Evolutionary conservation across 2,113 vertebrate species (phyloP).

Genomic region (Cyprinodon variegatus): DNA sequence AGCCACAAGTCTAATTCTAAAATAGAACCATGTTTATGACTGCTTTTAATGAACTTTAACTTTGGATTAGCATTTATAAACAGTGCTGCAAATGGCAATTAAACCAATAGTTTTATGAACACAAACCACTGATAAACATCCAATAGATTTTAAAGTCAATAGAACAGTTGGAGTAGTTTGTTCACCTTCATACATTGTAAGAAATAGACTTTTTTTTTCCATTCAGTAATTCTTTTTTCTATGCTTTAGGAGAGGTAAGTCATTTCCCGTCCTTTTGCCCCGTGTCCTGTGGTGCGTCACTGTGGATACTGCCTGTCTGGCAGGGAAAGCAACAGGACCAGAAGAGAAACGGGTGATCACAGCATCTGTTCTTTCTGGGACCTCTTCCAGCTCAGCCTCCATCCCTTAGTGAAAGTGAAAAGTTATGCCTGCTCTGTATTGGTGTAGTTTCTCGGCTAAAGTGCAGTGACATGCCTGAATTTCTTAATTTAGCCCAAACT

Average conservation of each 20-base stretch:
- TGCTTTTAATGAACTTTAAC: too few relatives aligned
- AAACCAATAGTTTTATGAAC: too few relatives aligned
- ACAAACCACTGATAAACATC: too few relatives aligned
- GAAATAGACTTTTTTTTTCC: neutral
- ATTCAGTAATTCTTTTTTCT: conserved; percentile 23
- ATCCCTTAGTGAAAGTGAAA: neutral
- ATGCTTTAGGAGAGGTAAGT: neutral
- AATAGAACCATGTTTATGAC: too few relatives aligned
- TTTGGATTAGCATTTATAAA: too few relatives aligned
- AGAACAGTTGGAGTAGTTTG: too few relatives aligned
- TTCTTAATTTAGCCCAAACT: conserved; percentile 20
- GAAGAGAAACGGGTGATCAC: conserved; percentile 37
- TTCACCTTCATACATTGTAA: too few relatives aligned
- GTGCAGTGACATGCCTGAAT: neutral
- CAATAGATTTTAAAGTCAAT: too few relatives aligned
- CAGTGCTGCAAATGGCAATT: too few relatives aligned
- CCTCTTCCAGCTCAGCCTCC: conserved; percentile 25
- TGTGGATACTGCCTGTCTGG: conserved; percentile 24
- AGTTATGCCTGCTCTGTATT: neutral
- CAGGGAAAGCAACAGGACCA: conserved; percentile 26
- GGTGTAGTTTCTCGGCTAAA: neutral
- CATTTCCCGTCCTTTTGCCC: neutral
- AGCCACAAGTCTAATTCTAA: too few relatives aligned
- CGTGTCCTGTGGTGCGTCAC: conserved; percentile 33
- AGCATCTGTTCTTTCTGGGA: conserved; percentile 52